These are phyloP conservation scores for Poliocrania exsul DNA, from an alignment of 2,797 vertebrate species.

Conservation along the genomic window DNA sequence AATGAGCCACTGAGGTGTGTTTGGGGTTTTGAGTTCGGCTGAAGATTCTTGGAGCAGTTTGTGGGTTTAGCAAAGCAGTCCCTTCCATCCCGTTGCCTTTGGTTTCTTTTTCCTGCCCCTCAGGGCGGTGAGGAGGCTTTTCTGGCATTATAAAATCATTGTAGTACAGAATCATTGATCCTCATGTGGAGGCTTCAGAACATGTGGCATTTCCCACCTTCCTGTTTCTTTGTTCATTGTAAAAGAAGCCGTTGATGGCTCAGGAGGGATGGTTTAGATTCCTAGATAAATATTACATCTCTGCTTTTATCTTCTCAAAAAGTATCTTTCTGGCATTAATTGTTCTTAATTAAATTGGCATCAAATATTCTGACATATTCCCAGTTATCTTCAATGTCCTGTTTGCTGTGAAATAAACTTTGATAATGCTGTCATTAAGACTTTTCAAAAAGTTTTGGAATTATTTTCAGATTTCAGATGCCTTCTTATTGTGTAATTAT, in stretches of 20 bases:
- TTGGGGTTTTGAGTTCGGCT: background rate
- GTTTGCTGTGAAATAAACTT: conserved; percentile 42
- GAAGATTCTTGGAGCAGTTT: background rate
- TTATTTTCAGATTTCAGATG: conserved; percentile 55
- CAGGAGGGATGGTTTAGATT: background rate
- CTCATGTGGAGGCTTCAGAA: background rate
- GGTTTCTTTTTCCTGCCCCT: background rate
- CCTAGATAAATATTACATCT: background rate
- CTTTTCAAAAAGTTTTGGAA: conserved; percentile 51
- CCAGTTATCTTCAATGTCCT: background rate
- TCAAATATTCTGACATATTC: conserved; percentile 8
- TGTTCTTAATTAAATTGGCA: background rate
- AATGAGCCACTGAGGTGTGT: background rate
- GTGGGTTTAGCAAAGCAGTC: background rate
- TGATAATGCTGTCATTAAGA: conserved; percentile 33
- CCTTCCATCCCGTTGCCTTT: background rate
- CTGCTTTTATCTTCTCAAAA: background rate
- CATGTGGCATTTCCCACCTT: background rate
- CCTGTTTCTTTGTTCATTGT: background rate
- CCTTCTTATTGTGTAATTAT: conserved; percentile 73
- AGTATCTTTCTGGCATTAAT: background rate
- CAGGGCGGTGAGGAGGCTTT: background rate
- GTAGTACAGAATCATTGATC: background rate
- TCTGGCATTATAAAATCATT: background rate
- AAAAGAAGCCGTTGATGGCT: background rate